phyloP scores from a whole-genome alignment of 2,888 invertebrate genomes.

The Meteorus cinctellus region DNA sequence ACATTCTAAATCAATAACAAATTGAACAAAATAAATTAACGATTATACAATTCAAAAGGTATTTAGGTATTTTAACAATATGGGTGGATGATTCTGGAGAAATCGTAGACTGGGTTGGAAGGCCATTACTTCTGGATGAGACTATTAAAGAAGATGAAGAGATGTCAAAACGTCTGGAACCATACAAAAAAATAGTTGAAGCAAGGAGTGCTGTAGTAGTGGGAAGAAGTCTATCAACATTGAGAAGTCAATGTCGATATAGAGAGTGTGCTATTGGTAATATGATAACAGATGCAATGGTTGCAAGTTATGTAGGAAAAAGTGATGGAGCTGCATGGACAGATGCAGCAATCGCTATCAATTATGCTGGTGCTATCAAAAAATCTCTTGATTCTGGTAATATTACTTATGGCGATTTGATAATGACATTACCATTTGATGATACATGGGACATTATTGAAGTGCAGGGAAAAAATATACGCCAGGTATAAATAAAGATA shows the following conservation, averaged over 20 bases:
- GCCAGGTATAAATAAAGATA: constrained; percentile 66
- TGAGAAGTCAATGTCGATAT: no score
- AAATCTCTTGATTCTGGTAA: constrained; percentile 76
- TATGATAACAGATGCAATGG: constrained; percentile 82
- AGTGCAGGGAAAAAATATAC: constrained; percentile 79
- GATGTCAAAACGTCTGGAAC: constrained; percentile 77
- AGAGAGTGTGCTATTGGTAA: constrained; percentile 88
- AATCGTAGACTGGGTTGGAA: constrained; percentile 80
- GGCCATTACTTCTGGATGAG: constrained; percentile 80
- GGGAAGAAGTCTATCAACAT: constrained; percentile 71
- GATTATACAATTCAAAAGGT: constrained; percentile 70
- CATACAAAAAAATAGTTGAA: constrained; percentile 78
- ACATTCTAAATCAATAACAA: no score
- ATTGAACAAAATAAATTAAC: no score
- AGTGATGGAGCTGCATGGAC: constrained; percentile 77
- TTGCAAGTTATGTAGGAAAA: constrained; percentile 75
- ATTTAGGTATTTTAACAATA: constrained; percentile 85
- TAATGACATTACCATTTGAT: constrained; percentile 84
- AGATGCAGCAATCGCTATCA: constrained; percentile 79
- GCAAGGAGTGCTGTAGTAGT: constrained; percentile 76
- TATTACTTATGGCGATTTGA: constrained; percentile 81
- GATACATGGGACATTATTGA: constrained; percentile 84
- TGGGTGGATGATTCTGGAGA: constrained; percentile 81
- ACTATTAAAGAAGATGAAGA: constrained; percentile 79
- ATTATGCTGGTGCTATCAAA: constrained; percentile 82